Conservation (phyloP, 2,797 vertebrate species). For the Tarsius wallacei region DNA sequence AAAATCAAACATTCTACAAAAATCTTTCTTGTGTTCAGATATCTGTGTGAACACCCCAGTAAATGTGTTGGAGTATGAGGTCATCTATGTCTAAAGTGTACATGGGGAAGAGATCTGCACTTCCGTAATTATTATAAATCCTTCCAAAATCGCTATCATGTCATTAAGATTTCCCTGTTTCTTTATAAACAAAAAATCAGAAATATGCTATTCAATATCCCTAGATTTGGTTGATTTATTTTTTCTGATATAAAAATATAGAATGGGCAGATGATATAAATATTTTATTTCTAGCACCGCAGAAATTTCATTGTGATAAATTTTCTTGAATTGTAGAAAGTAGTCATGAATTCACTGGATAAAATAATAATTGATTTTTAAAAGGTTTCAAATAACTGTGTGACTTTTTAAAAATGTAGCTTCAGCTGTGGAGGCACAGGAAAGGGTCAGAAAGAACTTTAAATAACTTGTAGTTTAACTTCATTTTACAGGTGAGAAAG, state of each 20-base stretch:
- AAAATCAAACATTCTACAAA: background rate
- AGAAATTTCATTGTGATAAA: background rate
- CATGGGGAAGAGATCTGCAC: background rate
- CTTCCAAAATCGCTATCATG: background rate
- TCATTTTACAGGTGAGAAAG: background rate
- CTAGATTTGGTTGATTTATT: background rate
- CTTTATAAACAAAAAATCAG: background rate
- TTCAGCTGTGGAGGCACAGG: background rate
- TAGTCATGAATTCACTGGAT: background rate
- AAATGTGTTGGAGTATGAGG: background rate
- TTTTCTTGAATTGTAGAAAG: constrained; percentile 19
- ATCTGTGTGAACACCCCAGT: background rate
- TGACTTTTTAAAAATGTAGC: background rate
- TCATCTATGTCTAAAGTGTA: background rate
- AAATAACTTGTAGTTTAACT: constrained; percentile 9
- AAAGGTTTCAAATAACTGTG: background rate
- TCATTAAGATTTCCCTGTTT: background rate
- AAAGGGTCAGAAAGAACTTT: background rate
- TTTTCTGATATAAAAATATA: background rate
- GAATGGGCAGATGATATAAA: background rate
- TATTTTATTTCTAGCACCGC: background rate
- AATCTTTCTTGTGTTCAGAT: background rate
- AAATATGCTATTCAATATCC: background rate
- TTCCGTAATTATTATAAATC: background rate
- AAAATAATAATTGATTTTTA: constrained; percentile 47